Conservation (phyloP, 2,113 vertebrate species). For the Thunnus maccoyii region DNA sequence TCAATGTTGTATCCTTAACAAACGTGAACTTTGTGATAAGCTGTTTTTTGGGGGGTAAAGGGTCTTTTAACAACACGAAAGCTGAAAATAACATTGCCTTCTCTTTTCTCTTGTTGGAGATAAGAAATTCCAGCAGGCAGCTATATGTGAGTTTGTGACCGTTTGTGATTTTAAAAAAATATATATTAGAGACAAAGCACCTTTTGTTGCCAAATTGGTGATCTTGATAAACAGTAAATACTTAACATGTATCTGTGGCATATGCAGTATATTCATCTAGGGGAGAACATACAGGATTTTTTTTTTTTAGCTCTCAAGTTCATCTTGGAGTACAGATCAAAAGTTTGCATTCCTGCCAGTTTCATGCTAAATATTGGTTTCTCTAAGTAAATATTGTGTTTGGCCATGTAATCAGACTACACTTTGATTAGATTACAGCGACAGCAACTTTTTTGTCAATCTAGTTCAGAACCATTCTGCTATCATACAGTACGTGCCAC, state of each 20-base stretch:
- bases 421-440: constrained; percentile 2
- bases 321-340: constrained; percentile 7
- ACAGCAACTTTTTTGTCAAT: constrained; percentile 26
- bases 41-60: constrained; percentile 33
- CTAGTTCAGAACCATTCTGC: constrained; percentile 25
- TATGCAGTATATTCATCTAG: constrained; percentile 33
- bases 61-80: constrained; percentile 61
- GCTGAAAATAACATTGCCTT: constrained; percentile 75
- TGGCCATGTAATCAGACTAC: constrained; percentile 12
- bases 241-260: constrained; percentile 47
- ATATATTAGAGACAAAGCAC: constrained; percentile 65
- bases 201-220: constrained; percentile 69
- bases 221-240: constrained; percentile 46
- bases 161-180: constrained; percentile 53
- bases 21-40: constrained; percentile 71
- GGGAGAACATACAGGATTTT: constrained; percentile 18
- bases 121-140: constrained; percentile 78
- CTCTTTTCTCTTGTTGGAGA: constrained; percentile 66
- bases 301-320: constrained; percentile 21
- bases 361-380: constrained; percentile 56
- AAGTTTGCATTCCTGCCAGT: constrained; percentile 74
- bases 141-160: constrained; percentile 73
- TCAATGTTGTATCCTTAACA: constrained; percentile 76
- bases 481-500: constrained; percentile 26
- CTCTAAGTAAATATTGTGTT: constrained; percentile 14